These are phyloP conservation scores for Phylloscopus trochilus DNA, from an alignment of 2,113 vertebrate species.

Conservation along the genomic window DNA sequence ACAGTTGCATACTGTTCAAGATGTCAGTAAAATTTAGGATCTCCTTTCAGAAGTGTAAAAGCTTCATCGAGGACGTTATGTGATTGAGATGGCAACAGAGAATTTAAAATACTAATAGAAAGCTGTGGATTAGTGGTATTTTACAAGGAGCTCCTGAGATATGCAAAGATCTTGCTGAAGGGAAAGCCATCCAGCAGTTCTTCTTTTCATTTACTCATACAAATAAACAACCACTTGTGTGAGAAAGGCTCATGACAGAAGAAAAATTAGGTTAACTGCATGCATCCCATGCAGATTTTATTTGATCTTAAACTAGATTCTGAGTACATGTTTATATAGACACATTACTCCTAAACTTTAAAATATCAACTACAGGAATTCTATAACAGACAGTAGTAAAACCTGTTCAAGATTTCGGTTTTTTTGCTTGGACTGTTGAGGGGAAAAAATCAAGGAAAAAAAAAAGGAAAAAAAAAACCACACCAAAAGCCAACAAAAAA, in stretches of 20 bases:
- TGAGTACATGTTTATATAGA: background rate
- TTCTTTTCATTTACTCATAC: background rate
- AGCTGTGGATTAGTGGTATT: background rate
- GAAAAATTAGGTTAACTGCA: background rate
- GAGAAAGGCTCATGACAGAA: background rate
- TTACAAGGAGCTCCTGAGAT: background rate
- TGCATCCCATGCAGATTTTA: background rate
- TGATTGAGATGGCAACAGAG: background rate
- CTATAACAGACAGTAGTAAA: background rate
- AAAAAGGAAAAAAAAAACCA: background rate
- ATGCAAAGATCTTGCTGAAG: background rate
- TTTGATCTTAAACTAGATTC: background rate
- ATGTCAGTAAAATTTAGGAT: background rate
- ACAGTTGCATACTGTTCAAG: background rate
- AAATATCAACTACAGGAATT: background rate
- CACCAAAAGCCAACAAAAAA: no score
- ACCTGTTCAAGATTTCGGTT: background rate
- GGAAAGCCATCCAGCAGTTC: background rate
- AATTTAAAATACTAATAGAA: background rate
- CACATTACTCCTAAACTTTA: background rate
- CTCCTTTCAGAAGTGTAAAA: background rate
- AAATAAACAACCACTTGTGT: background rate
- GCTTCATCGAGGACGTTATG: background rate
- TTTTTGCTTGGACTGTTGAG: background rate
- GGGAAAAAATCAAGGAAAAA: no score